Conservation (phyloP, 2,797 vertebrate genomes). For the Chromis chromis region DNA sequence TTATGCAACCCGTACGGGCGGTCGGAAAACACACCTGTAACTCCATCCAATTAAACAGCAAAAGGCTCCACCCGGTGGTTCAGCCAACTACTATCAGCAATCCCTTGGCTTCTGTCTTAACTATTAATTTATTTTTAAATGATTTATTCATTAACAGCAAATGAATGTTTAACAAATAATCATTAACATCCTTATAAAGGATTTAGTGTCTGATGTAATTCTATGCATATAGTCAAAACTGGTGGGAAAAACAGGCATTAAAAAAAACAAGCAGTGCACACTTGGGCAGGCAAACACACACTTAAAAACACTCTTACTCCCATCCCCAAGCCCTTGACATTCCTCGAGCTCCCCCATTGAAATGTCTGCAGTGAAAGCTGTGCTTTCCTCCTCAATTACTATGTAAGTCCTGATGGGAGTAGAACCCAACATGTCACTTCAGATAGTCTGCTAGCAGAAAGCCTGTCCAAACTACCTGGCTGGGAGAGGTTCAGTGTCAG, state of each 20-base stretch:
- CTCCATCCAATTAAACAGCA: too few relatives aligned
- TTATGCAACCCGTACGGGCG: too few relatives aligned
- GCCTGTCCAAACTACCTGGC: constrained; percentile 35
- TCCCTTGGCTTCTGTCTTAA: too few relatives aligned
- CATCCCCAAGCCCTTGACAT: constrained; percentile 46
- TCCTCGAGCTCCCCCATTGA: constrained; percentile 50
- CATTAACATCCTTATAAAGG: too few relatives aligned
- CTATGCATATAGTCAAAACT: constrained; percentile 5
- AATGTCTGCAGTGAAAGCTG: constrained; percentile 42
- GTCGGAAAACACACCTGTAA: too few relatives aligned
- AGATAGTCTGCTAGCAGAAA: constrained; percentile 35
- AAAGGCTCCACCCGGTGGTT: too few relatives aligned
- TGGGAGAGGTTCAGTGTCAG: constrained; percentile 32
- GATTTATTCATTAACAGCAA: too few relatives aligned
- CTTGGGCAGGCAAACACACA: neutral
- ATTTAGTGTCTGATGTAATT: too few relatives aligned
- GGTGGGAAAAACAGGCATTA: neutral
- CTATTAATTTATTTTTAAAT: too few relatives aligned
- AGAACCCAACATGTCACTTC: constrained; percentile 53
- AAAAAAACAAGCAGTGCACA: neutral
- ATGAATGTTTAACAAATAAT: too few relatives aligned
- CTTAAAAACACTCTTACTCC: constrained; percentile 12
- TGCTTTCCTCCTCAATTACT: constrained; percentile 55
- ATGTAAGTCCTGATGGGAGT: constrained; percentile 43
- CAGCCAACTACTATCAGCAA: too few relatives aligned